Base-by-base conservation (phyloP, 2,113 vertebrate species). In the Aramus guarauna region DNA sequence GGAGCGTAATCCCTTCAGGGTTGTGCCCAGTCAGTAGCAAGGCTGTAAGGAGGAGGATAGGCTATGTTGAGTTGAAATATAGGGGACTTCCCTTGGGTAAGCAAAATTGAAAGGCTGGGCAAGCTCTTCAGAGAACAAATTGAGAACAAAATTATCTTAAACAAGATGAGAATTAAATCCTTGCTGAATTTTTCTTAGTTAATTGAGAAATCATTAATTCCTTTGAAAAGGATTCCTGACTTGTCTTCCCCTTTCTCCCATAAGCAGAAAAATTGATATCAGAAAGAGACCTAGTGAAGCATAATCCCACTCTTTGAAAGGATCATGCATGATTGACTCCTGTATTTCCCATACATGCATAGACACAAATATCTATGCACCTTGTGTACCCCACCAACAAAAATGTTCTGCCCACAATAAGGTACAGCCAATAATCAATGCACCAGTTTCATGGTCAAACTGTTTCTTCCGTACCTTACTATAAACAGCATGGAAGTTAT, bases 391-490 rank as follows among this genome's bases (percentile, higher is more conserved):
- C 11, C 82, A 52, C 8, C 20, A 67, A 52, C 18, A 77, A 75
- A 93, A 68, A 67, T 20, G 24, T 56, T 60, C 75, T 93, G 50
- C 45, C 39, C 32, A 59, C 34, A 91, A 15, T 73, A 88, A 86
- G 36, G 47, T 68, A 77, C 27, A n/a, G 24, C 52, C 37, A 80
- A 52, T 32, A 77, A 91, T 75, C 39, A 77, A 52, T 84, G 88
- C 15, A 94, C 8, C 60, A 93, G 29, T 53, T 86, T 32, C 60
- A 71, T 76, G 66, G 79, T 84, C 56, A 63, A 78, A 94, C 56
- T 78, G 55, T 64, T 80, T 67, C 68, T 80, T 93, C 72, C 47
- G 72, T 84, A 80, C 64, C 85, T 93, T 91, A 59, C 92, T 94
- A 92, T 75, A 92, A 94, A 92, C 56, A 48, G 69, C 86, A 85